Conservation (phyloP, 2,797 vertebrate genomes). For the Myripristis jacobus region DNA sequence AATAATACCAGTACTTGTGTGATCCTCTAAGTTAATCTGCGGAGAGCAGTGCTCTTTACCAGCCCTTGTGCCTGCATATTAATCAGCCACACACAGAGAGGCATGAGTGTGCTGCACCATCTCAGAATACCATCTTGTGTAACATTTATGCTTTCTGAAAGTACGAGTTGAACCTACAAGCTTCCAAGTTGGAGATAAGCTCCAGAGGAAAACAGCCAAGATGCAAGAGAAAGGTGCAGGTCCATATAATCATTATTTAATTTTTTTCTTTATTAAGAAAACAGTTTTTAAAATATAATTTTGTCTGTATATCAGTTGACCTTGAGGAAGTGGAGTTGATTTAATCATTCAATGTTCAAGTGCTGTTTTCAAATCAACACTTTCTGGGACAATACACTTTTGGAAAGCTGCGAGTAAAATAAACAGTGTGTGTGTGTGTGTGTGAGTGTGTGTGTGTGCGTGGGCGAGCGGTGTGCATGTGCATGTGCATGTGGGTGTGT, state of each 20-base stretch:
- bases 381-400: background rate
- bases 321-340: background rate
- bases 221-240: background rate
- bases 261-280: too few relatives aligned
- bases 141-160: constrained; percentile 29
- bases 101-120: constrained; percentile 22
- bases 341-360: background rate
- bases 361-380: constrained; percentile 4
- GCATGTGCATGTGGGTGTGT: too few relatives aligned
- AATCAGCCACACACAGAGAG: constrained; percentile 45
- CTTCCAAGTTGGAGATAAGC: background rate
- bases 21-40: constrained; percentile 55
- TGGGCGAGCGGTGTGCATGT: background rate
- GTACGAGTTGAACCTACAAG: constrained; percentile 13
- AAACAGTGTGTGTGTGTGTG: background rate
- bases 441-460: background rate
- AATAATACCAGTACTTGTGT: constrained; percentile 44
- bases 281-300: constrained; percentile 8
- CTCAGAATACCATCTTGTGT: constrained; percentile 29
- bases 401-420: background rate
- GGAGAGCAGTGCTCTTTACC: constrained; percentile 52
- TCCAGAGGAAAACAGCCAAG: constrained; percentile 17
- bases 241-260: background rate
- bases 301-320: background rate
- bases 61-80: constrained; percentile 43